Evolutionary conservation across 2,113 vertebrate genomes (phyloP).

Genomic region (Otus sunia): DNA sequence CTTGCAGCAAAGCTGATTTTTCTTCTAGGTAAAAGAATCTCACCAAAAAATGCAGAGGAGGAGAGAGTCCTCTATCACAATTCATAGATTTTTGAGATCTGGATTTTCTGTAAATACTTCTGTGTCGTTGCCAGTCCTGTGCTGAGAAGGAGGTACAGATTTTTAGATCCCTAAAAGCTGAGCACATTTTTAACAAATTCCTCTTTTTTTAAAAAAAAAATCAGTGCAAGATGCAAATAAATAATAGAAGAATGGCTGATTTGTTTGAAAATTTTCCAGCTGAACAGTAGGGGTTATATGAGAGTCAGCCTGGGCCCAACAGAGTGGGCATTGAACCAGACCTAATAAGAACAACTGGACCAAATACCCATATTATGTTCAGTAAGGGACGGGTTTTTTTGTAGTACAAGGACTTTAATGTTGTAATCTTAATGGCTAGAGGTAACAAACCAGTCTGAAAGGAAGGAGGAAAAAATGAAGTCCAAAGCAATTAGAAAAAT

Average conservation of each 20-base stretch:
- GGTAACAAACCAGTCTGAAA: conserved; percentile 12
- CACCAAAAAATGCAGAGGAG: fast-evolving
- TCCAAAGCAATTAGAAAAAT: conserved; percentile 28
- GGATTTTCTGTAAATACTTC: background rate
- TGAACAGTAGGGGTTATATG: background rate
- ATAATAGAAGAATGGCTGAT: conserved; percentile 16
- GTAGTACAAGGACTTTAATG: conserved; percentile 12
- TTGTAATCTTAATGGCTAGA: conserved; percentile 6
- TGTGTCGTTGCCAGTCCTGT: background rate
- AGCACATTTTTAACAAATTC: background rate
- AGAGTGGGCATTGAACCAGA: conserved; percentile 11
- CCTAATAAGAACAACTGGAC: conserved; percentile 48
- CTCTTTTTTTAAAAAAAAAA: background rate
- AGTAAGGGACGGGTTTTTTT: background rate
- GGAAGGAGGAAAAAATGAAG: background rate
- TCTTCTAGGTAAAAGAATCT: background rate
- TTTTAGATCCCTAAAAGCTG: background rate
- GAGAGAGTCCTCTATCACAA: background rate
- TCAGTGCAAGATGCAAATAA: background rate
- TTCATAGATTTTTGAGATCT: background rate
- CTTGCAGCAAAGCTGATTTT: background rate
- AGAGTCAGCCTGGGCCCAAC: conserved; percentile 12
- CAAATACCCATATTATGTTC: background rate
- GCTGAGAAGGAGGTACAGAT: background rate
- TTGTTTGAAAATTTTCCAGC: conserved; percentile 28